Evolutionary conservation across 2,113 vertebrate genomes (phyloP).

Genomic region (Gavia stellata): DNA sequence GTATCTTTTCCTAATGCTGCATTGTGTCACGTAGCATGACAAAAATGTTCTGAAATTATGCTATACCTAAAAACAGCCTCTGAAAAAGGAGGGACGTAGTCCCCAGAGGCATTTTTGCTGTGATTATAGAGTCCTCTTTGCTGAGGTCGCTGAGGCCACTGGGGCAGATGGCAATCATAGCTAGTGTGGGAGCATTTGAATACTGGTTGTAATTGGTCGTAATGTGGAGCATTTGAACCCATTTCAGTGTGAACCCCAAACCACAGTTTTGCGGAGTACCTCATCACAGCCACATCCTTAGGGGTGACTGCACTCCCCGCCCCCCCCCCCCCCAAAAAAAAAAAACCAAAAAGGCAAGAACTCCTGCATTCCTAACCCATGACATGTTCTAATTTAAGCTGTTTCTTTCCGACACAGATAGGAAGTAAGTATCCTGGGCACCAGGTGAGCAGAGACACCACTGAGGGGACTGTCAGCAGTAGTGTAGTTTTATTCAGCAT

Average conservation of each 20-base stretch:
- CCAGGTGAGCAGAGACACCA: background rate
- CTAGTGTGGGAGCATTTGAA: background rate
- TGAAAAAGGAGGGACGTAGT: background rate
- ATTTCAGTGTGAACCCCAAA: background rate
- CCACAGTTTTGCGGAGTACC: background rate
- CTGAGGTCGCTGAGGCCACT: background rate
- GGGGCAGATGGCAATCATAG: background rate
- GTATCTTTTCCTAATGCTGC: background rate
- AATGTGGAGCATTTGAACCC: background rate
- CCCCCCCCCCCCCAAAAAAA: fast-evolving
- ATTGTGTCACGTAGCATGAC: background rate
- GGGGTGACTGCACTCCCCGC: fast-evolving
- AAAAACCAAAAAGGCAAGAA: fast-evolving
- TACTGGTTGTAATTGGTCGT: fast-evolving
- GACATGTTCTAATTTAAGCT: background rate
- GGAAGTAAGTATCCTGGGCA: background rate
- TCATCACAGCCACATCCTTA: background rate
- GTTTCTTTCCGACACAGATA: background rate
- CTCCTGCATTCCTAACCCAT: background rate
- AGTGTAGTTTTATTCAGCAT: background rate
- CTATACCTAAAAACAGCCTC: background rate
- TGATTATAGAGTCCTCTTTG: background rate
- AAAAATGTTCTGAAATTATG: background rate
- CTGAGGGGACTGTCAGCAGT: background rate
- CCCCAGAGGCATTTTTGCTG: background rate